Conservation (phyloP, 2,888 invertebrate genomes). For the Pecten maximus region DNA sequence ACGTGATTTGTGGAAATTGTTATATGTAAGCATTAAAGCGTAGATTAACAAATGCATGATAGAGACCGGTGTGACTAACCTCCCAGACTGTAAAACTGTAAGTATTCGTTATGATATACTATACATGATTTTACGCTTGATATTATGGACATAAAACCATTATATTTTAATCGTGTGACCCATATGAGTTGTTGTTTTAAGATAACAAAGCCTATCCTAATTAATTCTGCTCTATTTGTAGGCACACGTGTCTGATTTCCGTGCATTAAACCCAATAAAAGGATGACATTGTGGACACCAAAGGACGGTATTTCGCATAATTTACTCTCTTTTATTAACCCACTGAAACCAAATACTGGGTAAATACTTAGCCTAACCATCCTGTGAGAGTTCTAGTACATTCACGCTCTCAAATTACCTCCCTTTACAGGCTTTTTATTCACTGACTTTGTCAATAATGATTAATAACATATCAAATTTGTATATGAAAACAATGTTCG, state of each 20-base stretch:
- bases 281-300: not conserved
- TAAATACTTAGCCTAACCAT: not conserved
- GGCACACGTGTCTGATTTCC: not conserved
- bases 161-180: too few relatives aligned
- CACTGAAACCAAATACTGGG: not conserved
- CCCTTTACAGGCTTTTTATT: not conserved
- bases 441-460: not conserved
- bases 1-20: too few relatives aligned
- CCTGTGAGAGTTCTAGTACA: not conserved
- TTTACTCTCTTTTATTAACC: not conserved
- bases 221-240: not conserved
- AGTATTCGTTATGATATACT: too few relatives aligned
- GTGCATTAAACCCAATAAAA: not conserved
- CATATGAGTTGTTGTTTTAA: not conserved
- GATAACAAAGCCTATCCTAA: not conserved
- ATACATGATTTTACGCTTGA: too few relatives aligned
- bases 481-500: not conserved
- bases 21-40: too few relatives aligned
- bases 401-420: not conserved
- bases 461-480: constrained; percentile 13
- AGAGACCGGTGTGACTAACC: too few relatives aligned
- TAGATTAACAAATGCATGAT: too few relatives aligned
- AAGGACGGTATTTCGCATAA: not conserved
- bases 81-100: too few relatives aligned
- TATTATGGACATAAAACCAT: too few relatives aligned